phyloP scores from a whole-genome alignment of 2,797 vertebrate genomes.

The Crocidura indochinensis region DNA sequence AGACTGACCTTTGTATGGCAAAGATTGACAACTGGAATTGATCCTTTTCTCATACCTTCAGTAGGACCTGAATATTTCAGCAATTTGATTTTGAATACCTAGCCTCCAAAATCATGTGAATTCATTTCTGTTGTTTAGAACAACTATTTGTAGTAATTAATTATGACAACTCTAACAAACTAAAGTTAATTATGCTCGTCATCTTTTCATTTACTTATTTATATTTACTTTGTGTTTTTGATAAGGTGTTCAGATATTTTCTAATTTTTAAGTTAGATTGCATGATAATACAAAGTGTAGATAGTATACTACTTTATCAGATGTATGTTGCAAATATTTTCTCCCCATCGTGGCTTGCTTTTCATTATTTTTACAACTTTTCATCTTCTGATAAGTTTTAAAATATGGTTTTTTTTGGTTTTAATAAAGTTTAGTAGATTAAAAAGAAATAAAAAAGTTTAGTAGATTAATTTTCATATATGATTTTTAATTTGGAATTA shows the following conservation, averaged over 20 bases:
- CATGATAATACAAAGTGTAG: too few relatives aligned
- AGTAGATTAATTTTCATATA: neutral
- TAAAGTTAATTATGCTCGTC: neutral
- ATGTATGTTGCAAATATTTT: neutral
- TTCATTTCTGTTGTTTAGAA: conserved; percentile 27
- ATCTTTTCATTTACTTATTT: conserved; percentile 28
- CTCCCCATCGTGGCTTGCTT: neutral
- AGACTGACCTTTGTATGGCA: neutral
- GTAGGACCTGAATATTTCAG: neutral
- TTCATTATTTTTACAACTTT: neutral
- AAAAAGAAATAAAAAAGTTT: neutral
- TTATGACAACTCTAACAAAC: conserved; percentile 25
- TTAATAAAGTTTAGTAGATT: conserved; percentile 9
- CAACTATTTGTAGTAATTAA: neutral
- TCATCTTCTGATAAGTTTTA: too few relatives aligned
- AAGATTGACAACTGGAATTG: neutral
- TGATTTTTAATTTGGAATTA: neutral
- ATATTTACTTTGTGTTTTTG: neutral
- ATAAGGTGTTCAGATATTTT: conserved; percentile 19
- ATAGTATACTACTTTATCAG: neutral
- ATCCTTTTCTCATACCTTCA: neutral
- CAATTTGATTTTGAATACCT: conserved; percentile 5
- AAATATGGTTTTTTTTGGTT: too few relatives aligned
- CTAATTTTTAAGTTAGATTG: neutral
- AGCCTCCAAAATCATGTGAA: conserved; percentile 20